Evolutionary conservation across 1,140 invertebrate species (phyloP).

Genomic region (Drosophila tropicalis): DNA sequence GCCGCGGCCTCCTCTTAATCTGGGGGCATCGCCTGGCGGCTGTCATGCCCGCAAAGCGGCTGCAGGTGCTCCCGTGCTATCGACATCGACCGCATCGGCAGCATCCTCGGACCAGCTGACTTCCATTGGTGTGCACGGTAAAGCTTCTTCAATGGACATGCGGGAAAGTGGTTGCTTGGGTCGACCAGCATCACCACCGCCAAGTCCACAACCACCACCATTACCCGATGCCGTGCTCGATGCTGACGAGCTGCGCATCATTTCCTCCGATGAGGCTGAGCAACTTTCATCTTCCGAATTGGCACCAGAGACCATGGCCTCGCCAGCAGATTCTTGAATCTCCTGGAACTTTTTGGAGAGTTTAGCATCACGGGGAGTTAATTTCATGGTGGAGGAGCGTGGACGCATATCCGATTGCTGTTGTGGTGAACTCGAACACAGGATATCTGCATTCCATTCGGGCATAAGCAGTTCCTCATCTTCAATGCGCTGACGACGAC

Average conservation of each 20-base stretch:
- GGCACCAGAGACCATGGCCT: conserved; percentile 85
- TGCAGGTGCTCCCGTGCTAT: not conserved
- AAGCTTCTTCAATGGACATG: conserved; percentile 79
- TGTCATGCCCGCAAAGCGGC: conserved; percentile 64
- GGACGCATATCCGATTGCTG: conserved; percentile 41
- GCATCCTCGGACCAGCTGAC: conserved; percentile 84
- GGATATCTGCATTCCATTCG: conserved; percentile 41
- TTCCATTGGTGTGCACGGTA: conserved; percentile 83
- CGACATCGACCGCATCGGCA: conserved; percentile 55
- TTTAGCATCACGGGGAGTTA: conserved; percentile 72
- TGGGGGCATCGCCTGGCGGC: conserved; percentile 17
- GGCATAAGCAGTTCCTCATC: conserved; percentile 32
- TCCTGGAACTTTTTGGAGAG: conserved; percentile 83
- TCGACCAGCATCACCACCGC: not conserved
- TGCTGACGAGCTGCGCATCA: conserved; percentile 66
- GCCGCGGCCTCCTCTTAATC: not conserved
- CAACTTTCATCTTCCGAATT: conserved; percentile 85
- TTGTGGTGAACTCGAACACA: conserved; percentile 70
- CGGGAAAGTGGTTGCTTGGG: conserved; percentile 60
- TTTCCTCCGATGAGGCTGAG: conserved; percentile 81
- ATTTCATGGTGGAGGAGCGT: conserved; percentile 68
- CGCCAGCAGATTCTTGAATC: conserved; percentile 87
- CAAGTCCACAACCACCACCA: not conserved
- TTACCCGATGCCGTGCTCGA: conserved; percentile 60
- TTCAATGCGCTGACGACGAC: not conserved